Evolutionary conservation across 2,888 invertebrate species (phyloP), one percentile per base, ranked within the genome.

Genomic region (Linhomoeus sp.): DNA sequence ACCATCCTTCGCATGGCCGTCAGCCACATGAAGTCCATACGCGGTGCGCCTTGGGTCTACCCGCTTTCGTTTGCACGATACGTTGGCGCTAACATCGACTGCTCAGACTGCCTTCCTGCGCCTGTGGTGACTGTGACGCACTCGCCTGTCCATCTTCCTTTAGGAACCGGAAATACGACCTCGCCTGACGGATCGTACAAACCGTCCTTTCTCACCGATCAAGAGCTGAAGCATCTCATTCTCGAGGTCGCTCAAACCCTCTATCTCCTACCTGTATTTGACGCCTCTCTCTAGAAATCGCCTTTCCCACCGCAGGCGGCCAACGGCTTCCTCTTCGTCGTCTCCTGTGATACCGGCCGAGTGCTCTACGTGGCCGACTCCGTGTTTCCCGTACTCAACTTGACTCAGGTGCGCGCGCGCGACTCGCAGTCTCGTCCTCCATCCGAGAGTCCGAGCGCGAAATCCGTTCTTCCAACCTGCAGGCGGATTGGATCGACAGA

Each of bases 1-100:
- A 97, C 94, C 59, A 94, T 97, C 67, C 76, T 97, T 52, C 77
- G 97, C 63, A 94, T 97, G 94, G 94, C 97, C 43, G 94, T 97
- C 50, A 88, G 92, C 22, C 94, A 97, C 69, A 97, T 97, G 94
- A 92, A 94, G 73, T 83, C 83, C 46, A 76, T 94, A 50, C 76
- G 90, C 75, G 92, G 86, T 84, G 67, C n/a, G n/a, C n/a, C n/a
- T n/a, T n/a, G n/a, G n/a, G n/a, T n/a, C n/a, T 22, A n/a, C n/a
- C n/a, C n/a, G n/a, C n/a, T n/a, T n/a, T n/a, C n/a, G n/a, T n/a
- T n/a, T n/a, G n/a, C n/a, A n/a, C n/a, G n/a, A n/a, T n/a, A n/a
- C n/a, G n/a, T n/a, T n/a, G n/a, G n/a, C n/a, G n/a, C n/a, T n/a
- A n/a, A n/a, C n/a, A n/a, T n/a, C n/a, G n/a, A n/a, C n/a, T n/a